phyloP scores from a whole-genome alignment of 2,113 vertebrate genomes.

The Sylvilagus bachmani region DNA sequence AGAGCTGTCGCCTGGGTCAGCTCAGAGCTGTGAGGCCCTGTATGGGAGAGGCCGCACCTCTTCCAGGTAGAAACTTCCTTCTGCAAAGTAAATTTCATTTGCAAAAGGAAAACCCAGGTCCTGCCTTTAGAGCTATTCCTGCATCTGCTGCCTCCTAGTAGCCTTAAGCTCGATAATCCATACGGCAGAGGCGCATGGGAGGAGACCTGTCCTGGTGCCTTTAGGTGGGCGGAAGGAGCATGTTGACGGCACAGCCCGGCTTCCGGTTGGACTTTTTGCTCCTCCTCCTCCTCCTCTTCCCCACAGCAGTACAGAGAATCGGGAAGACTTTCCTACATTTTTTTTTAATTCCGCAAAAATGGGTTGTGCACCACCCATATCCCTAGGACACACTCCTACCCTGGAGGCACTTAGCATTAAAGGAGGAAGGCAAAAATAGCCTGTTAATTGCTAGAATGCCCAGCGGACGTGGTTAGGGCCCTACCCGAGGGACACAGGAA shows the following conservation, averaged over 20 bases:
- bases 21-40: background rate
- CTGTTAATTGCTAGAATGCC: background rate
- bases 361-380: background rate
- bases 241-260: background rate
- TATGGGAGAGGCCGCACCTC: background rate
- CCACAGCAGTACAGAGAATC: background rate
- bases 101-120: background rate
- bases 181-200: background rate
- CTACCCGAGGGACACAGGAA: background rate
- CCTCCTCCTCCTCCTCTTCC: background rate
- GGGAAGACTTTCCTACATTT: background rate
- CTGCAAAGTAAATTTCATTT: background rate
- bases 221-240: background rate
- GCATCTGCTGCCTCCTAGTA: background rate
- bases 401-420: background rate
- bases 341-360: background rate
- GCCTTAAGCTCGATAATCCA: background rate
- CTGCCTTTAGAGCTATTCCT: background rate
- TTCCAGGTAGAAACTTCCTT: background rate
- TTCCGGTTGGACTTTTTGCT: background rate
- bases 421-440: background rate
- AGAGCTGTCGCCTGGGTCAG: background rate
- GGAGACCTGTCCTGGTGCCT: background rate
- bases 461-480: background rate
- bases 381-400: background rate